phyloP scores from a whole-genome alignment of 2,113 vertebrate genomes.

The Zootoca vivipara region DNA sequence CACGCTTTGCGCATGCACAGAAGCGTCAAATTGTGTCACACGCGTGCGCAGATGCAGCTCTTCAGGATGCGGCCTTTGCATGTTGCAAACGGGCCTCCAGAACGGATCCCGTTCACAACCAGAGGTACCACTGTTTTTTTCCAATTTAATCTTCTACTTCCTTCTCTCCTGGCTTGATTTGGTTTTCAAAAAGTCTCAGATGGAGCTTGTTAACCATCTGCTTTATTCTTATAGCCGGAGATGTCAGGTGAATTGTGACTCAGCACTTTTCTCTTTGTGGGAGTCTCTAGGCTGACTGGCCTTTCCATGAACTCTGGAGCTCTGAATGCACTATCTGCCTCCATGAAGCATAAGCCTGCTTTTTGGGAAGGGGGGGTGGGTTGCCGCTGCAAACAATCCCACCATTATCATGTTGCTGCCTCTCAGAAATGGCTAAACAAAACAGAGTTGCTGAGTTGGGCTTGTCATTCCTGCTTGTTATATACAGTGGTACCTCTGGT shows the following conservation, averaged over 20 bases:
- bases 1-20: too few relatives aligned
- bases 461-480: conserved; percentile 45
- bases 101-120: too few relatives aligned
- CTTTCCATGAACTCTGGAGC: conserved; percentile 40
- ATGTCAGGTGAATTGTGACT: background rate
- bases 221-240: background rate
- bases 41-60: too few relatives aligned
- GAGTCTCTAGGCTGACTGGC: conserved; percentile 18
- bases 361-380: background rate
- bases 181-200: background rate
- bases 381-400: conserved; percentile 36
- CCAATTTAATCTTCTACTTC: background rate
- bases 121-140: too few relatives aligned
- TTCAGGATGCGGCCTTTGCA: too few relatives aligned
- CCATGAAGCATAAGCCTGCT: conserved; percentile 16
- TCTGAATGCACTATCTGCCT: conserved; percentile 15
- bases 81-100: too few relatives aligned
- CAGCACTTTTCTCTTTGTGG: background rate
- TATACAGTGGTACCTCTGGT: background rate
- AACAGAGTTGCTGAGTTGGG: conserved; percentile 13
- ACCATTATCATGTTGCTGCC: conserved; percentile 45
- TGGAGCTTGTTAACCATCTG: background rate
- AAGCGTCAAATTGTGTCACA: too few relatives aligned
- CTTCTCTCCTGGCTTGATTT: background rate
- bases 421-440: conserved; percentile 41